Conservation (phyloP, 1,140 invertebrate genomes). For the Drosophila persimilis region DNA sequence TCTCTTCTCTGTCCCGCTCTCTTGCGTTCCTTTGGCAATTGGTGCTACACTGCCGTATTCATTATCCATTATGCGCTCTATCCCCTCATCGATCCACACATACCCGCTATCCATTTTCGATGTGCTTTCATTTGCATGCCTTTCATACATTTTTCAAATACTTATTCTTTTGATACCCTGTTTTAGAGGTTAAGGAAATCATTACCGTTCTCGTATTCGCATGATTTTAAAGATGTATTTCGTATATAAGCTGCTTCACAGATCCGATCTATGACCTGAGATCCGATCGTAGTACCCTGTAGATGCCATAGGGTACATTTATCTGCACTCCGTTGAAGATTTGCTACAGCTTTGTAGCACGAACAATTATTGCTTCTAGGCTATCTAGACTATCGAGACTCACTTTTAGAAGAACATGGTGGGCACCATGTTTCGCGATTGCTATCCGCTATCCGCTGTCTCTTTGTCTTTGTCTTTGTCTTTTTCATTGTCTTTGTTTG, state of each 20-base stretch:
- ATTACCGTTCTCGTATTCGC: conserved; percentile 7
- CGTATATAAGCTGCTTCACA: no score
- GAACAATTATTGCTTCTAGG: no score
- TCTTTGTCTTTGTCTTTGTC: conserved; percentile 32
- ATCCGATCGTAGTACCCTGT: no score
- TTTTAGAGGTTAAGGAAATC: no score
- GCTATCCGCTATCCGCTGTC: conserved; percentile 56
- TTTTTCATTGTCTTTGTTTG: conserved; percentile 52
- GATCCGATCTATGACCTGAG: no score
- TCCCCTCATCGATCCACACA: conserved; percentile 15
- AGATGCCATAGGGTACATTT: no score
- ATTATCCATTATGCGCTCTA: no score
- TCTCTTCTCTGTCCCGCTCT: background rate
- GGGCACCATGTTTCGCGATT: conserved; percentile 73
- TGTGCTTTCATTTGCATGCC: conserved; percentile 63
- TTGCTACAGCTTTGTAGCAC: no score
- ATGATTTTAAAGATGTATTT: background rate
- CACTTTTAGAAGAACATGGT: no score
- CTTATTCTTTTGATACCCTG: conserved; percentile 47
- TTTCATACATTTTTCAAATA: conserved; percentile 77
- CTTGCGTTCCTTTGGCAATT: conserved; percentile 19
- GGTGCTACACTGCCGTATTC: no score
- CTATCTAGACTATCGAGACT: no score
- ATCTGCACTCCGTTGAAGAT: no score
- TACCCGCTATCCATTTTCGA: conserved; percentile 57